phyloP scores from a whole-genome alignment of 1,140 invertebrate genomes.

The Lamellibrachia luymesi region DNA sequence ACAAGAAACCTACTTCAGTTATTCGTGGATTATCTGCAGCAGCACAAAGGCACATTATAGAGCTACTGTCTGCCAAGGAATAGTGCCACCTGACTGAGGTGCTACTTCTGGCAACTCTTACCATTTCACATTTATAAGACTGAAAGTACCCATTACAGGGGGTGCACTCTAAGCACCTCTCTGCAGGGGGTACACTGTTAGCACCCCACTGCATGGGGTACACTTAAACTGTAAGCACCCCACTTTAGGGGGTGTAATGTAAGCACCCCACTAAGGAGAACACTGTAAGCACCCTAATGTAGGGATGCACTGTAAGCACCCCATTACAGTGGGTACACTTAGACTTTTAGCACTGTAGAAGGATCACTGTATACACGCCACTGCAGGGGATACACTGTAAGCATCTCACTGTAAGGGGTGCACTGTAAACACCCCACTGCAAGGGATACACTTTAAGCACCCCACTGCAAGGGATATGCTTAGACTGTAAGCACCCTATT shows the following conservation, averaged over 20 bases:
- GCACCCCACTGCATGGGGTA: not conserved
- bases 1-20: not conserved
- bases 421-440: no score
- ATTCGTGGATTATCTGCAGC: not conserved
- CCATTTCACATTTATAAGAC: not conserved
- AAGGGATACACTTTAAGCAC: not conserved
- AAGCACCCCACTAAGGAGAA: not conserved
- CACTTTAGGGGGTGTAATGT: no score
- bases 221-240: not conserved
- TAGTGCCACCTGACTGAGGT: not conserved
- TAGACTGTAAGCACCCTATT: not conserved
- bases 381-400: not conserved
- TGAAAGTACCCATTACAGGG: not conserved
- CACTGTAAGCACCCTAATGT: not conserved
- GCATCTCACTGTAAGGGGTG: no score
- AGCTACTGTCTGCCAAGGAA: not conserved
- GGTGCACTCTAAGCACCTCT: not conserved
- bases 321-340: not conserved
- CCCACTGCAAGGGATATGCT: not conserved
- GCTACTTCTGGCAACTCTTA: not conserved
- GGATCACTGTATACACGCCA: not conserved
- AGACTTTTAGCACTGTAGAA: not conserved
- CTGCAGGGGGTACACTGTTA: not conserved
- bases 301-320: not conserved
- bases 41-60: not conserved